These are phyloP conservation scores for Noctua janthe DNA, from an alignment of 2,888 invertebrate species.

Conservation along the genomic window DNA sequence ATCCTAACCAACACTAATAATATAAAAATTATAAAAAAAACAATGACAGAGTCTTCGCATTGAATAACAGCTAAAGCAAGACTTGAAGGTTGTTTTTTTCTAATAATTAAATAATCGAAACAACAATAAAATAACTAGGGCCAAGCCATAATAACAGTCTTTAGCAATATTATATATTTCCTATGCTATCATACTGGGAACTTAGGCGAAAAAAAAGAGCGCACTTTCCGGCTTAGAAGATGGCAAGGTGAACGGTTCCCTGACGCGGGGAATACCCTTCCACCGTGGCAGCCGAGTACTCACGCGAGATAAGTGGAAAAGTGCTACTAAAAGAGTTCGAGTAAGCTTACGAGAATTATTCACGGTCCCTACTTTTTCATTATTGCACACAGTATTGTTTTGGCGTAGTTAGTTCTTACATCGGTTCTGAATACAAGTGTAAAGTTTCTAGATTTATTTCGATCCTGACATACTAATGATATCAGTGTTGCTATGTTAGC, in stretches of 20 bases:
- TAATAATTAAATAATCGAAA: slow-evolving; percentile 29
- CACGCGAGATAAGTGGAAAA: slow-evolving; percentile 91
- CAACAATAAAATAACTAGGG: slow-evolving; percentile 5
- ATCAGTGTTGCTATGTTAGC: background rate
- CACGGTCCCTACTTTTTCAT: slow-evolving; percentile 23
- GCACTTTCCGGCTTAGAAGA: slow-evolving; percentile 92
- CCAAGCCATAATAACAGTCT: slow-evolving; percentile 44
- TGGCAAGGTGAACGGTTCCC: slow-evolving; percentile 91
- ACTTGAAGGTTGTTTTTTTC: slow-evolving; percentile 28
- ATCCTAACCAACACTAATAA: slow-evolving; percentile 6
- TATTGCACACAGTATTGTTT: slow-evolving; percentile 48
- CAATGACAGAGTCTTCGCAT: slow-evolving; percentile 1
- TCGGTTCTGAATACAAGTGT: slow-evolving; percentile 57
- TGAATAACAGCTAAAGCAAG: background rate
- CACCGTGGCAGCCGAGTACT: slow-evolving; percentile 90
- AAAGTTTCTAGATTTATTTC: background rate
- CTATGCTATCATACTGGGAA: slow-evolving; percentile 80
- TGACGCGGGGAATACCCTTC: slow-evolving; percentile 92
- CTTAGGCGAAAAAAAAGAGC: slow-evolving; percentile 91
- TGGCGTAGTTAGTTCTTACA: slow-evolving; percentile 12
- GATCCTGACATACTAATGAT: background rate
- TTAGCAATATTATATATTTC: slow-evolving; percentile 74
- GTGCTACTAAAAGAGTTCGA: slow-evolving; percentile 94
- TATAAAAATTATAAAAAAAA: background rate
- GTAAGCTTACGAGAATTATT: slow-evolving; percentile 89